Base-by-base conservation (phyloP, 2,113 vertebrate genomes). In the Psophia crepitans region DNA sequence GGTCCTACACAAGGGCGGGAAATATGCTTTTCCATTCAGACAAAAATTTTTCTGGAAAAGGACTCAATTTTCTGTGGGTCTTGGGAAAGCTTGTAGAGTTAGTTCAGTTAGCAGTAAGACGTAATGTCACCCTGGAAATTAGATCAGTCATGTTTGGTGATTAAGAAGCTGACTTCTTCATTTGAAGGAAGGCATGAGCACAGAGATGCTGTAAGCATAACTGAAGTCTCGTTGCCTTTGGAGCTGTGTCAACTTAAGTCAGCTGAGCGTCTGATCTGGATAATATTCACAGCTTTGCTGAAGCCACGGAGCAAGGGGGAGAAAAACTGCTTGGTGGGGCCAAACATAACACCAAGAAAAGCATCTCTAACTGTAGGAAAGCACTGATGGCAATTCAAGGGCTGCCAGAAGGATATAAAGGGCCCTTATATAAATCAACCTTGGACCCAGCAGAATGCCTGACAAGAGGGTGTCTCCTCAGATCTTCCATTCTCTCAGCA, bases 401-500 rank as follows among this genome's bases (percentile, higher is more conserved):
- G 24, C 44, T 96, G 78, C 68, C 71, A 91, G 71, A 20, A 22
- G 2, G 19, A 49, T 12, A 90, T 39, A 86, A 96, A 94, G 48
- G 66, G 46, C 43, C 75, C 32, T 90, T 61, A 48, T 8, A 77
- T 11, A 54, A 60, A 27, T 30, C 32, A 63, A 37, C 14, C 33
- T 56, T 57, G 86, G 76, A 11, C 56, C 46, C 53, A 60, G 57
- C 0, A 51, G 75, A 65, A 49, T 4, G 68, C 60, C 88, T 56
- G 78, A 65, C 65, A 27, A 44, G 53, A 61, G 28, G 51, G 30
- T 51, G 68, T 66, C 92, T 91, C 84, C 90, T 91, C 83, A 89
- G 60, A 60, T 22, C 90, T 96, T 95, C 90, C 88, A 84, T 84
- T 66, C 83, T 75, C 93, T 90, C 92, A 90, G 79, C 46, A 54